These are phyloP conservation scores for Lochmaea crataegi DNA, from an alignment of 2,888 invertebrate species.

Conservation along the genomic window DNA sequence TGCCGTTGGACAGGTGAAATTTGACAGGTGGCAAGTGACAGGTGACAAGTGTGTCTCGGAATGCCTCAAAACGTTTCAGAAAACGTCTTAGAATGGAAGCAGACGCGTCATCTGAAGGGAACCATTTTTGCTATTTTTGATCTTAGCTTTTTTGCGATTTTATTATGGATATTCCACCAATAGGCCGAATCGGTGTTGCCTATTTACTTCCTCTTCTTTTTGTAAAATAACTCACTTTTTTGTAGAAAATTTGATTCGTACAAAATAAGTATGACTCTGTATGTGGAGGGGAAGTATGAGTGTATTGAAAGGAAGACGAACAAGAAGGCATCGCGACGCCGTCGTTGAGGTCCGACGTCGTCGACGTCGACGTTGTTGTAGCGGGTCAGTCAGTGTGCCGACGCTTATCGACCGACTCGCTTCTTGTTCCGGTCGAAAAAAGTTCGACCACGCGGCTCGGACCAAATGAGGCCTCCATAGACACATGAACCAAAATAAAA, in stretches of 20 bases:
- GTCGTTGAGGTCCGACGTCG: conserved; percentile 56
- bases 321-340: conserved; percentile 61
- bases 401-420: conserved; percentile 58
- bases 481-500: conserved; percentile 62
- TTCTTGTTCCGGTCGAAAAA: conserved; percentile 47
- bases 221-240: background rate
- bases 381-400: conserved; percentile 63
- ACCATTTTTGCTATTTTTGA: no score
- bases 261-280: conserved; percentile 21
- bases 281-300: conserved; percentile 20
- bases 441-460: conserved; percentile 57
- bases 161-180: no score
- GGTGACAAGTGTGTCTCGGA: no score
- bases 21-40: no score
- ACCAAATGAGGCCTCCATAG: conserved; percentile 63
- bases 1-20: no score
- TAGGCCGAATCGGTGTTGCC: no score
- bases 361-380: conserved; percentile 53
- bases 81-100: no score
- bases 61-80: no score
- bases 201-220: no score
- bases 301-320: conserved; percentile 38
- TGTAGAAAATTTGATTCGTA: background rate
- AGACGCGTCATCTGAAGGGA: no score
- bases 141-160: no score